Evolutionary conservation across 1,140 invertebrate genomes (phyloP).

Genomic region (Drosophila sproati): DNA sequence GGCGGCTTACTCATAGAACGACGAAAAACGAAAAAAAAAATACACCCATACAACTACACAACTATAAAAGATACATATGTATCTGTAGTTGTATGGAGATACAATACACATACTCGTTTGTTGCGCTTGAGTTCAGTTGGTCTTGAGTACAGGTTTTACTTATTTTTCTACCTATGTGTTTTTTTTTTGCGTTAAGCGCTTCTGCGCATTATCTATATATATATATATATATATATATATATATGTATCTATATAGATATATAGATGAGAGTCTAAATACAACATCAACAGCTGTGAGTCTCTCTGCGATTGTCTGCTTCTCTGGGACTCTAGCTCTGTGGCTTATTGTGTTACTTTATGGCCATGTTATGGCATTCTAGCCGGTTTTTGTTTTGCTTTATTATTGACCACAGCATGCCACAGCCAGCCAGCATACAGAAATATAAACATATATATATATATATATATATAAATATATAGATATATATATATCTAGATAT

Average conservation of each 20-base stretch:
- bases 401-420: slow-evolving; percentile 59
- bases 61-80: slow-evolving; percentile 17
- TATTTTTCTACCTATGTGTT: slow-evolving; percentile 4
- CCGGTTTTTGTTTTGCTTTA: slow-evolving; percentile 53
- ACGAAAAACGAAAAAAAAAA: not conserved
- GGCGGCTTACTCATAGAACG: slow-evolving; percentile 65
- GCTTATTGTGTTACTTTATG: slow-evolving; percentile 70
- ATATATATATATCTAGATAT: no score
- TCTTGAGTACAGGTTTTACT: slow-evolving; percentile 67
- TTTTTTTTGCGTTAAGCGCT: slow-evolving; percentile 43
- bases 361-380: slow-evolving; percentile 66
- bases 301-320: slow-evolving; percentile 38
- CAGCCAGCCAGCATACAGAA: not conserved
- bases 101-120: slow-evolving; percentile 11
- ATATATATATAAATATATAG: no score
- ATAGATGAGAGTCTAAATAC: slow-evolving; percentile 8
- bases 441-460: slow-evolving; percentile 4
- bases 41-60: slow-evolving; percentile 11
- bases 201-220: slow-evolving; percentile 70
- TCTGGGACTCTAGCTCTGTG: slow-evolving; percentile 19
- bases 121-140: slow-evolving; percentile 58
- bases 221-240: not conserved
- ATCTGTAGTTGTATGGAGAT: slow-evolving; percentile 13
- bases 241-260: not conserved
- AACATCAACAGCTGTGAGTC: slow-evolving; percentile 50